Evolutionary conservation across 2,113 vertebrate genomes (phyloP).

Genomic region (Grammomys dolichurus): DNA sequence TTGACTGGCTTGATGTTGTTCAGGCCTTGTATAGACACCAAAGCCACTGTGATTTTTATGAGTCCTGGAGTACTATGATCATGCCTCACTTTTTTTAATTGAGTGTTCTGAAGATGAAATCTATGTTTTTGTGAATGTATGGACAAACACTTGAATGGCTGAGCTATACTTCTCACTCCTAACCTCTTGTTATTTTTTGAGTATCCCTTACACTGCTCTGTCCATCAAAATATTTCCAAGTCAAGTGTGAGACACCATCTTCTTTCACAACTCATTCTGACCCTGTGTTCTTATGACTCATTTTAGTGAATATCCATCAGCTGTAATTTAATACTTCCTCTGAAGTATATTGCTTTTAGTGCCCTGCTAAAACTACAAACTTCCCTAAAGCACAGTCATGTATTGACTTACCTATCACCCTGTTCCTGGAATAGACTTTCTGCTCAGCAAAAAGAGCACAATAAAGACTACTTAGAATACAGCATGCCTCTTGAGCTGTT

Average conservation of each 20-base stretch:
- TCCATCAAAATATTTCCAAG: slow-evolving; percentile 36
- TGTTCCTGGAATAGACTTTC: slow-evolving; percentile 9
- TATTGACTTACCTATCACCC: background rate
- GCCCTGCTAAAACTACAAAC: slow-evolving; percentile 5
- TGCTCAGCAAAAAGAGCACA: slow-evolving; percentile 45
- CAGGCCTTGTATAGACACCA: too few species aligned
- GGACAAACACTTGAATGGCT: background rate
- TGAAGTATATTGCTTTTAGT: slow-evolving; percentile 40
- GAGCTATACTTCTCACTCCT: background rate
- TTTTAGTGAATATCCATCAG: slow-evolving; percentile 27
- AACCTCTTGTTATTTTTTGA: background rate
- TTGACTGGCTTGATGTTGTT: background rate
- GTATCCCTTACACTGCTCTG: background rate
- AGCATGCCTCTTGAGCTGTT: slow-evolving; percentile 46
- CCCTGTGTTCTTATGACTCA: background rate
- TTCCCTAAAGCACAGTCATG: slow-evolving; percentile 21
- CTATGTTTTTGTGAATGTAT: too few species aligned
- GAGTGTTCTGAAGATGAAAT: background rate
- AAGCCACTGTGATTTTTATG: background rate
- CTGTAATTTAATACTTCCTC: slow-evolving; percentile 28
- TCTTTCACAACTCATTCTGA: slow-evolving; percentile 43
- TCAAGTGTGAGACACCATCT: background rate
- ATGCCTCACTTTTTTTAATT: background rate
- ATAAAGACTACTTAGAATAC: slow-evolving; percentile 51
- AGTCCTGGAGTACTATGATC: background rate